These are phyloP conservation scores for Teleogryllus occipitalis DNA, from an alignment of 1,140 invertebrate genomes.

Conservation along the genomic window DNA sequence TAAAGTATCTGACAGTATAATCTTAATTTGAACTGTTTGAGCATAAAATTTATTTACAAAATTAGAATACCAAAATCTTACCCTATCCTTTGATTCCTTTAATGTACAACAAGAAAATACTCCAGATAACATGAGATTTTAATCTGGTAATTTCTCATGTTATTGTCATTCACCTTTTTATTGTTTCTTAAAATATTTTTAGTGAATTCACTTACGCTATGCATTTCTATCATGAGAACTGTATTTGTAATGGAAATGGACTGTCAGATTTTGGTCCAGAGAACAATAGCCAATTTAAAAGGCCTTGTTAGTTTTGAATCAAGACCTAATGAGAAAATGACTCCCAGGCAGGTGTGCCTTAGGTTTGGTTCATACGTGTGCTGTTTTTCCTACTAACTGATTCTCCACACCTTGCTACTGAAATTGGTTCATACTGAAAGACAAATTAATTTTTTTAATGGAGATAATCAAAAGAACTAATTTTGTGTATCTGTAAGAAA, in stretches of 20 bases:
- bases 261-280: not conserved
- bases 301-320: not conserved
- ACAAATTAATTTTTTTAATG: not conserved
- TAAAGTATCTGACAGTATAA: not conserved
- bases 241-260: not conserved
- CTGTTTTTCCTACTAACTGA: not conserved
- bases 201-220: too few species aligned
- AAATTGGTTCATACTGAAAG: slow-evolving; percentile 1
- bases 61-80: too few species aligned
- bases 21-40: too few species aligned
- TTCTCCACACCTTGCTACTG: not conserved
- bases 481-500: not conserved
- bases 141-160: too few species aligned
- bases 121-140: too few species aligned
- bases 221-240: too few species aligned
- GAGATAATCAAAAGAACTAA: not conserved
- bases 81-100: too few species aligned
- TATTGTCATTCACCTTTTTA: too few species aligned
- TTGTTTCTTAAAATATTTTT: too few species aligned
- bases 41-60: too few species aligned
- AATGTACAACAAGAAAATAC: too few species aligned
- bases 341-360: not conserved
- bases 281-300: not conserved
- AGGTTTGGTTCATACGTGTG: not conserved
- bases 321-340: not conserved